Percentiles rank a stretch among this genome's conserved stretches.
These are phyloP conservation scores for Cistogaster globosa DNA, from an alignment of 2,888 invertebrate species.

Conservation along the genomic window DNA sequence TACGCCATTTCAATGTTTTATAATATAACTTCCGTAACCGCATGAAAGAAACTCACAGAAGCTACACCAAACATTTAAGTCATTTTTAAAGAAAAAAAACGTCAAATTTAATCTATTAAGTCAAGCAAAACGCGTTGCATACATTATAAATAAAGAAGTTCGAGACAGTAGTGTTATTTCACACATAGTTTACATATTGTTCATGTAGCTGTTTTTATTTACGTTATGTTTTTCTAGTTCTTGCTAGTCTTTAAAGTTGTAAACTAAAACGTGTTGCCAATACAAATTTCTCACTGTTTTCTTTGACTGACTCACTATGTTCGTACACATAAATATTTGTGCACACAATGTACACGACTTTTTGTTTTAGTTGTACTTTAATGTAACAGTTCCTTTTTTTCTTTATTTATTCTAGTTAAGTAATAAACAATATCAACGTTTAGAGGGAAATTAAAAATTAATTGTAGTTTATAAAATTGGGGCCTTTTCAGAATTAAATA, in stretches of 20 bases:
- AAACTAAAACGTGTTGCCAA: slow-evolving; percentile 69
- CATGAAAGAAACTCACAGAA: slow-evolving; percentile 24
- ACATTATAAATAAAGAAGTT: slow-evolving; percentile 31
- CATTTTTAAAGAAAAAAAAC: slow-evolving; percentile 16
- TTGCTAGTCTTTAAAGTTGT: slow-evolving; percentile 38
- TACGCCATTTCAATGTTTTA: slow-evolving; percentile 79
- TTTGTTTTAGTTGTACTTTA: too few relatives aligned
- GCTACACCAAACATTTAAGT: slow-evolving; percentile 51
- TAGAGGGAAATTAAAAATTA: too few relatives aligned
- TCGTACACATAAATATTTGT: neutral
- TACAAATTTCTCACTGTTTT: slow-evolving; percentile 66
- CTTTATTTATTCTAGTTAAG: too few relatives aligned
- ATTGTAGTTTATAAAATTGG: too few relatives aligned
- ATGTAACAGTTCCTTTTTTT: too few relatives aligned
- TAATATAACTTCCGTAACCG: slow-evolving; percentile 77
- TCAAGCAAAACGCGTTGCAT: slow-evolving; percentile 45
- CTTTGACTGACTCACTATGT: slow-evolving; percentile 24
- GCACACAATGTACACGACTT: too few relatives aligned
- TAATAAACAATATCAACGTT: too few relatives aligned
- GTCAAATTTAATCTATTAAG: slow-evolving; percentile 61
- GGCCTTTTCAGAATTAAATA: too few relatives aligned
- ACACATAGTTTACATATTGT: slow-evolving; percentile 40
- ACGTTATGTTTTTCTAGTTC: neutral
- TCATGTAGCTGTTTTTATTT: slow-evolving; percentile 17
- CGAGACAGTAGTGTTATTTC: slow-evolving; percentile 41